A percentile compares a stretch with the other conserved stretches of the same genome.
Evolutionary conservation across 2,888 invertebrate species (phyloP).

Genomic region (Parapristionchus giblindavisi): DNA sequence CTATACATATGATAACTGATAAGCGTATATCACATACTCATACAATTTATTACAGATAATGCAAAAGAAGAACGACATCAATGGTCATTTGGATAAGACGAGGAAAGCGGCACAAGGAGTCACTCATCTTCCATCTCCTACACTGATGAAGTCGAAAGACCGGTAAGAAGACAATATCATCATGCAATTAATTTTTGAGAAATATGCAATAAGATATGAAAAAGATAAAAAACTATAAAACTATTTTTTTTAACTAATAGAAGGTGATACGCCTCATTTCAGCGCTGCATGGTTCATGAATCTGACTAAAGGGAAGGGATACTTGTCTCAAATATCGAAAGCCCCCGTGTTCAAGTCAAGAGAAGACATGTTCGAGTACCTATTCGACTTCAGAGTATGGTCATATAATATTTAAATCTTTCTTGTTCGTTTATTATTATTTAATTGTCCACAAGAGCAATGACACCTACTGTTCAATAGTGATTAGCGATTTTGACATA

Average conservation of each 20-base stretch:
- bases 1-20: too few species aligned
- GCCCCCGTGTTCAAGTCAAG: constrained; percentile 15
- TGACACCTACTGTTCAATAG: too few species aligned
- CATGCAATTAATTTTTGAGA: not conserved
- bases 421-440: not conserved
- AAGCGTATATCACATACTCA: not conserved
- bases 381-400: constrained; percentile 23
- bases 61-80: constrained; percentile 16
- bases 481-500: too few species aligned
- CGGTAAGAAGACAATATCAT: constrained; percentile 5
- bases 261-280: not conserved
- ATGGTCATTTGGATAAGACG: not conserved
- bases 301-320: constrained; percentile 29
- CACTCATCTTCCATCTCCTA: not conserved
- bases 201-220: too few species aligned
- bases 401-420: too few species aligned
- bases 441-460: too few species aligned
- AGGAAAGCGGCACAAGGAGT: constrained; percentile 9
- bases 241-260: not conserved
- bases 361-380: constrained; percentile 31
- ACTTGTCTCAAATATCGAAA: not conserved
- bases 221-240: not conserved
- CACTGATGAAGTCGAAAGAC: constrained; percentile 22
- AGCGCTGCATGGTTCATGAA: constrained; percentile 16
- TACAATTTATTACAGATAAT: not conserved